A percentile compares a stretch with the other conserved stretches of the same genome.
These are phyloP conservation scores for Dryas iulia DNA, from an alignment of 1,140 invertebrate genomes.

Conservation along the genomic window DNA sequence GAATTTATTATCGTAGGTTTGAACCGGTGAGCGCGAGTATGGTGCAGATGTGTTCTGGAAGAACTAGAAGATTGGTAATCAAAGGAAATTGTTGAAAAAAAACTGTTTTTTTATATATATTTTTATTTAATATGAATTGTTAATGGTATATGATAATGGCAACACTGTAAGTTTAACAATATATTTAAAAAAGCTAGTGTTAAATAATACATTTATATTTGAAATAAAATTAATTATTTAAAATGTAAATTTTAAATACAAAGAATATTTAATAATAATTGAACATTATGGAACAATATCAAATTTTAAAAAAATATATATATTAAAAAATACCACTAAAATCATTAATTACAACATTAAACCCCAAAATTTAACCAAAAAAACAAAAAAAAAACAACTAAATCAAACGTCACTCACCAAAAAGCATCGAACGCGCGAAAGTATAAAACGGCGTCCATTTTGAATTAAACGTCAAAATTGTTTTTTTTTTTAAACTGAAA, in stretches of 20 bases:
- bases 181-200: background rate
- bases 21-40: slow-evolving; percentile 44
- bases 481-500: slow-evolving; percentile 9
- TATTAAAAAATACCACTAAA: too few species aligned
- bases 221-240: background rate
- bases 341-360: too few species aligned
- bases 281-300: too few species aligned
- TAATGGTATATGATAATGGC: too few species aligned
- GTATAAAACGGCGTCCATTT: slow-evolving; percentile 39
- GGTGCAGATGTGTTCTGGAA: slow-evolving; percentile 31
- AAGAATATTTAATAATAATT: too few species aligned
- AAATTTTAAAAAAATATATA: too few species aligned
- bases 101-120: slow-evolving; percentile 4
- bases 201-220: background rate
- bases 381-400: too few species aligned
- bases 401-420: slow-evolving; percentile 45
- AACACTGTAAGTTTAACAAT: background rate
- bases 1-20: slow-evolving; percentile 53
- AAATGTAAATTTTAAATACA: too few species aligned
- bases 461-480: slow-evolving; percentile 23
- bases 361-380: too few species aligned
- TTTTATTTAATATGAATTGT: too few species aligned
- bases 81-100: slow-evolving; percentile 6
- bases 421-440: slow-evolving; percentile 44
- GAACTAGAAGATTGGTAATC: background rate